Percentiles rank a stretch among this genome's conserved stretches.
phyloP scores from a whole-genome alignment of 2,113 vertebrate species.

The Danio rerio region GRCz12tu NC_133192.1:45648001-45648500 shows the following conservation, averaged over 20 bases:
- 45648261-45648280: slow-evolving; percentile 43
- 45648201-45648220: too few species aligned
- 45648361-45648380: slow-evolving; percentile 73
- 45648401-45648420: slow-evolving; percentile 68
- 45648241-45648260: not conserved
- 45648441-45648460: slow-evolving; percentile 68
- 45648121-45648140: too few species aligned
- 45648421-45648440: slow-evolving; percentile 76
- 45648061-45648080: too few species aligned
- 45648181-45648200: too few species aligned
- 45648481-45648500: slow-evolving; percentile 71
- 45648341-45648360: slow-evolving; percentile 71
- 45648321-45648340: slow-evolving; percentile 68
- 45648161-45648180: too few species aligned
- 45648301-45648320: slow-evolving; percentile 66
- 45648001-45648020: too few species aligned
- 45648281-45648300: slow-evolving; percentile 67
- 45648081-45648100: too few species aligned
- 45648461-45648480: slow-evolving; percentile 70
- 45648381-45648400: slow-evolving; percentile 79
- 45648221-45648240: not conserved
- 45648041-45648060: too few species aligned
- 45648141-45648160: too few species aligned
- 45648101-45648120: too few species aligned
- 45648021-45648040: too few species aligned